phyloP scores from a whole-genome alignment of 2,888 invertebrate species.

The Agrenia bidenticulata region DNA sequence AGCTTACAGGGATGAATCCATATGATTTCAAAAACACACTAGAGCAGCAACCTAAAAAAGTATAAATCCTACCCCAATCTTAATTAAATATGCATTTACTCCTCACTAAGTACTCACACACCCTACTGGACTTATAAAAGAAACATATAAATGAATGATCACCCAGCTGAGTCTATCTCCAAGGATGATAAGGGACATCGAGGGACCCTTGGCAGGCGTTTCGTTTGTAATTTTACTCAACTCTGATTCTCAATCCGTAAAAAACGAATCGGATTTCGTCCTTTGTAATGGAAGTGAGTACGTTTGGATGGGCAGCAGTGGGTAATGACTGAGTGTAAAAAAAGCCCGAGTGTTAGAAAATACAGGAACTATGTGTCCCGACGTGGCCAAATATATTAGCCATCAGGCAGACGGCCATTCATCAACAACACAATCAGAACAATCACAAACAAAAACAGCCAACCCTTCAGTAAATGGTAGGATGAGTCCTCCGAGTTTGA shows the following conservation, averaged over 20 bases:
- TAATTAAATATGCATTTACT: no score
- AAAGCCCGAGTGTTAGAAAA: neutral
- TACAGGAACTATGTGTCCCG: neutral
- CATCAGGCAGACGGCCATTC: neutral
- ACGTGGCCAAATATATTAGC: slow-evolving; percentile 5
- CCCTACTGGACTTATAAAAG: no score
- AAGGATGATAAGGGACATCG: neutral
- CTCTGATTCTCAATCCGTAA: slow-evolving; percentile 9
- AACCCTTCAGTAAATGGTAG: neutral
- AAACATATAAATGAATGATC: no score
- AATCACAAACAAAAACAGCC: neutral
- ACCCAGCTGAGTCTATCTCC: no score
- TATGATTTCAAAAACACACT: no score
- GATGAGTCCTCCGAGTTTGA: no score
- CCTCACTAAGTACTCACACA: no score
- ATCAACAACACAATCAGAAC: neutral
- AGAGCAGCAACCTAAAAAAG: no score
- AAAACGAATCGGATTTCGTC: slow-evolving; percentile 5
- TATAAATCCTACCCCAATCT: no score
- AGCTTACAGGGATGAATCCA: no score
- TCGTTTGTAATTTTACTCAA: slow-evolving; percentile 10
- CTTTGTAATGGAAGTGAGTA: slow-evolving; percentile 1
- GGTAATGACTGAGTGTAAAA: no score
- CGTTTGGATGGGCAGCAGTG: no score
- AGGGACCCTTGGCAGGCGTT: slow-evolving; percentile 5